Evolutionary conservation across 2,888 invertebrate genomes (phyloP), one percentile per base, ranked within the genome.

Genomic region (Atrina japonica): DNA sequence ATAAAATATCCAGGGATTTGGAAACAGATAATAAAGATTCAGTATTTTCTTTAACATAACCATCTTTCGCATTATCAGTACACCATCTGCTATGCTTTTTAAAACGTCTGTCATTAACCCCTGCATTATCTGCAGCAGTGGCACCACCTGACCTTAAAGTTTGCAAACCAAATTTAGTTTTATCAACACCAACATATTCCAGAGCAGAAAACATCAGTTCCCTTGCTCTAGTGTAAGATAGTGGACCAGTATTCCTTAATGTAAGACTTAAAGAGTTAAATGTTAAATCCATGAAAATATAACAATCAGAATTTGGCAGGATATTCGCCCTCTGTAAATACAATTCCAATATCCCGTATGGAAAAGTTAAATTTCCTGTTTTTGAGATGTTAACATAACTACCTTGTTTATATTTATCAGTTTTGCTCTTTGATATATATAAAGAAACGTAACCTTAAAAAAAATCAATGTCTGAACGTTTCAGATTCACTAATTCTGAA

Each of bases 391-490:
- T 47, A n/a, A 47, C 47, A 47, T 47, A 7, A 47, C n/a, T n/a
- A n/a, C n/a, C n/a, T n/a, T 47, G 47, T 7, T 47, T 47, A 47
- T 47, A 47, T 47, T 47, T 47, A 47, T 52, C 52, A 25, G 52
- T 52, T 23, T 52, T 52, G 25, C 52, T 52, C 25, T 25, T 21
- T 11, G 52, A 6, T 21, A 52, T 23, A 52, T 11, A 16, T 27
- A 52, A 52, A 25, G 52, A 16, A 21, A 52, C 21, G 25, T 21
- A 16, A 21, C 25, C 52, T 25, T 52, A 9, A 16, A 25, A 27
- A 52, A 52, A 52, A 21, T 16, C 27, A 16, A 52, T 52, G 25
- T 52, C 23, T 11, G 52, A 52, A 52, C 52, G 52, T n/a, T n/a
- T n/a, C n/a, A n/a, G n/a, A n/a, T n/a, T n/a, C n/a, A n/a, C n/a